Conservation (phyloP, 2,797 vertebrate species). For the Graptemys geographica region DNA sequence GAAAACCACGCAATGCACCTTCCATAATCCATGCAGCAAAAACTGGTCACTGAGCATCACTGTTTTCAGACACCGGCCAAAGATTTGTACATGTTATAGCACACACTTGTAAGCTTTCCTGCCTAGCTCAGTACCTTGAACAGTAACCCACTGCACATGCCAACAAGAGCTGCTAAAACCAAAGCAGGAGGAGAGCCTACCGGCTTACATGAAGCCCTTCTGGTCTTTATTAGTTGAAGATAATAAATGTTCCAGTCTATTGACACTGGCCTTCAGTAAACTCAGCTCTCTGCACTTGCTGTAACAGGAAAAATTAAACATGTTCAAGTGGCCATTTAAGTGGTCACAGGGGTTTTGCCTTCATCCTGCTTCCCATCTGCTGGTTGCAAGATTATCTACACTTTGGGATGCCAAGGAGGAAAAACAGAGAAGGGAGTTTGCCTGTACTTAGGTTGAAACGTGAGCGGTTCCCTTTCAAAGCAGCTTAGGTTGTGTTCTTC, state of each 20-base stretch:
- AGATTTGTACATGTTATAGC: background rate
- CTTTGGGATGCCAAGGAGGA: background rate
- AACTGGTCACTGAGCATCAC: background rate
- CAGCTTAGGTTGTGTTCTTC: background rate
- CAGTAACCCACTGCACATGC: fast-evolving
- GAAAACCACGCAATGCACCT: slow-evolving; percentile 70
- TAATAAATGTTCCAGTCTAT: background rate
- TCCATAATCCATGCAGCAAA: background rate
- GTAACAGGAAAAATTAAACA: background rate
- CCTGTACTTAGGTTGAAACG: background rate
- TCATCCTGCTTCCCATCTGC: background rate
- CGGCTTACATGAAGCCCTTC: background rate
- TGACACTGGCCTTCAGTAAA: background rate
- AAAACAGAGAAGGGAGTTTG: background rate
- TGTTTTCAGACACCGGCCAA: background rate
- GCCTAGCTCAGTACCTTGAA: background rate
- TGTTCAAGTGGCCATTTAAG: background rate
- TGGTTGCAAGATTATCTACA: background rate
- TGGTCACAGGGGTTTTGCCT: background rate
- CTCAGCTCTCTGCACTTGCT: background rate
- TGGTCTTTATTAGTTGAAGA: background rate
- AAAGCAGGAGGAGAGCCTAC: background rate
- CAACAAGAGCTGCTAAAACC: background rate
- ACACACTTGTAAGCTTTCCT: background rate
- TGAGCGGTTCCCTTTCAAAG: background rate